Base-by-base conservation (phyloP, 2,888 invertebrate species). In the Theretra japonica region DNA sequence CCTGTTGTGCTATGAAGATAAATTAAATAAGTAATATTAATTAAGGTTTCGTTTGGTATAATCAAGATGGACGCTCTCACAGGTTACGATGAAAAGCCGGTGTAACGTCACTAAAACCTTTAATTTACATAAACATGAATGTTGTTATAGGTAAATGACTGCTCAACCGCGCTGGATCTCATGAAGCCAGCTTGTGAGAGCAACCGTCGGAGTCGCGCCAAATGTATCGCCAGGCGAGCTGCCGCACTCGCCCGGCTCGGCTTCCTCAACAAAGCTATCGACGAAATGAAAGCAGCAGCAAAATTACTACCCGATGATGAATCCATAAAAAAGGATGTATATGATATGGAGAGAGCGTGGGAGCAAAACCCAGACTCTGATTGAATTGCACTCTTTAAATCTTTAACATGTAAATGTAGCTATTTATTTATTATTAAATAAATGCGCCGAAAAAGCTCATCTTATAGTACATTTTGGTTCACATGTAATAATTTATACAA, bases 291-390 rank as follows among this genome's bases (percentile, higher is more conserved):
- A 85, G 96, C 96, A 7, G 97, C 97, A 1, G 84, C 96, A 15
- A 96, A 95, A 82, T 90, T 98, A 25, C 86, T 96, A 71, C 97
- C 97, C 0, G 91, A 95, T 7, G 96, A 97, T 81, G 93, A 95
- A 62, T 91, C 92, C 17, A 94, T 97, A 65, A 94, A 94, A 83
- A 90, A 92, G 70, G 96, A 96, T 84, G 92, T 96, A 23, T 95
- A 96, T 77, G 97, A 97, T 79, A 96, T 97, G 95, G 95, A 95
- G 70, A 96, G 97, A 80, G 98, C 98, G 21, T 94, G 98, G 88
- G 97, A 98, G 65, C 96, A 98, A 75, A 96, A 97, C 83, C 96
- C 96, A 4, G 97, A 97, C 86, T 94, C 93, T 3, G 94, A 94
- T 71, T 94, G 73, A 86, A 68, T 50, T 19, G 19, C 56, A 4